Base-by-base conservation (phyloP, 2,113 vertebrate species). In the Lepus americanus region DNA sequence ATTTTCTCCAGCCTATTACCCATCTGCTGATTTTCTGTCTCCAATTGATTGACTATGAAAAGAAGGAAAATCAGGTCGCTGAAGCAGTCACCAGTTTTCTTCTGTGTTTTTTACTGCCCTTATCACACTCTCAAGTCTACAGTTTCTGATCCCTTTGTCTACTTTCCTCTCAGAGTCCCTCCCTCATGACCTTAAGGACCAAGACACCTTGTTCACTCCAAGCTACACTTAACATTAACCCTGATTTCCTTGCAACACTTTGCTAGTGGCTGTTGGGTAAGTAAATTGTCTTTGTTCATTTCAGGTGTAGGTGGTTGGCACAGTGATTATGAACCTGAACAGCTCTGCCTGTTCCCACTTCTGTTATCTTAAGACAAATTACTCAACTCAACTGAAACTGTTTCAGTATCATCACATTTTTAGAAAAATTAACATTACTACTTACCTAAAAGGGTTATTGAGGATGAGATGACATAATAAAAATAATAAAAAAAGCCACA, bases 401-500 rank as follows among this genome's bases (percentile, higher is more conserved):
- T 83, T 79, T 94, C 9, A 67, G 66, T 25, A 72, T 2, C 63
- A 87, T 85, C 25, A 64, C 55, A 51, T 93, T 1, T 74, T 64
- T 91, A 88, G 94, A 73, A 12, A 36, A 12, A 83, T 84, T 85
- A 59, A 70, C 25, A 64, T 72, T 70, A 74, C 4, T 59, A 79
- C 17, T 79, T 83, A 90, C 22, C 17, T 72, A 74, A 91, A 93
- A 74, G 10, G 14, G 11, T 74, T 64, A 19, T 5, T 91, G 53
- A 95, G 31, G 14, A 66, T 79, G 89, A 82, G 85, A 85, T 73
- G 74, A 51, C 14, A 72, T 64, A 27, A n/a, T 19, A 16, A 33
- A 67, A 59, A 93, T 25, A 29, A 84, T 17, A 8, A 86, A 74
- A 82, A 84, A 77, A 82, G 9, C 25, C 33, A 87, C 67, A 92